Percentiles rank a stretch among this genome's conserved stretches.
Evolutionary conservation across 2,888 invertebrate genomes (phyloP).

Genomic region (Cephus pulcher): DNA sequence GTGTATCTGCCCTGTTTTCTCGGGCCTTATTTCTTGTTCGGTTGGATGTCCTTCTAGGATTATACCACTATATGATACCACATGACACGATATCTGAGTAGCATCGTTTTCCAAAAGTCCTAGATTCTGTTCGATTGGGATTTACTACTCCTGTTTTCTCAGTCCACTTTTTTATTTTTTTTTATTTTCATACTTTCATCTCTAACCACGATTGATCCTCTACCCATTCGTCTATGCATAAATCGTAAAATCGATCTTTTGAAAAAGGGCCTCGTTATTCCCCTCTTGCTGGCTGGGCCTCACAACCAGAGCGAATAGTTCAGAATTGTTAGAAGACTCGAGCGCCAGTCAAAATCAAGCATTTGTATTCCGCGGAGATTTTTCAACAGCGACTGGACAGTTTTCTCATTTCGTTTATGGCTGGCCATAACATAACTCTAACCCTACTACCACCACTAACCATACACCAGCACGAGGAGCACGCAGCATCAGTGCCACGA

Average conservation of each 20-base stretch:
- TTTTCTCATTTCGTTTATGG: conserved; percentile 65
- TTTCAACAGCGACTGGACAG: conserved; percentile 60
- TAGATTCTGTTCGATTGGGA: conserved; percentile 27
- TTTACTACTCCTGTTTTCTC: conserved; percentile 42
- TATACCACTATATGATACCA: not conserved
- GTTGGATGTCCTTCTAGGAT: not conserved
- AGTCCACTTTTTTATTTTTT: conserved; percentile 13
- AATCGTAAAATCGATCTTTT: not conserved
- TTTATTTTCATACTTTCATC: conserved; percentile 15
- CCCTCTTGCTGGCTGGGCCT: not conserved
- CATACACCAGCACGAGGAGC: conserved; percentile 1
- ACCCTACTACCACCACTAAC: conserved; percentile 39
- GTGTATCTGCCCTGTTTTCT: conserved; percentile 31
- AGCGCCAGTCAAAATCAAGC: conserved; percentile 46
- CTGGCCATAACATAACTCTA: conserved; percentile 59
- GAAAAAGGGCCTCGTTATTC: not conserved
- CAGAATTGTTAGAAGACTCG: not conserved
- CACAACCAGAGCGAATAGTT: not conserved
- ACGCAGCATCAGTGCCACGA: not conserved
- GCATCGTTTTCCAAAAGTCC: not conserved
- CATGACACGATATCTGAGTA: not conserved
- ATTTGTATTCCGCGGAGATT: conserved; percentile 64
- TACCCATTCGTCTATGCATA: not conserved
- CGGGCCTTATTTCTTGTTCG: conserved; percentile 10
- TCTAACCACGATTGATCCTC: not conserved